Base-by-base conservation (phyloP, 2,888 invertebrate genomes). In the Odontocolon sp. region DNA sequence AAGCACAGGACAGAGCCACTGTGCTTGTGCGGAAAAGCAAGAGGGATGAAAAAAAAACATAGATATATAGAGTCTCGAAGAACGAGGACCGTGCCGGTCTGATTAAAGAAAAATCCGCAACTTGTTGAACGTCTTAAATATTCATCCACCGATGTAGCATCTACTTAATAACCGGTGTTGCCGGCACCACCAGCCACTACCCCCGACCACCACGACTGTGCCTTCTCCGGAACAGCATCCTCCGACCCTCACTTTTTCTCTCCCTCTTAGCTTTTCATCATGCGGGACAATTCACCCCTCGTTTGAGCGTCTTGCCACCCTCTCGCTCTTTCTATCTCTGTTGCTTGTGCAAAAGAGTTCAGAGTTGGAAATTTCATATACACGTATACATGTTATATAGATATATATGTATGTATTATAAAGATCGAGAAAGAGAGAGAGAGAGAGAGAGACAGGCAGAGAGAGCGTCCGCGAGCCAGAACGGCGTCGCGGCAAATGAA, bases 91-190 rank as follows among this genome's bases (percentile, higher is more conserved):
- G 66, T 72, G 79, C 72, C 36, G 68, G 59, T 73, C 78, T 81
- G 84, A 84, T 84, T 85, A 86, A 85, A 86, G 88, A 89, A 89
- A 89, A 89, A 89, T 89, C 87, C 87, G 87, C 89, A 88, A 89
- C 89, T 90, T 89, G 89, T 90, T 90, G 89, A 90, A 84, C 87
- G 87, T 87, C 89, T 89, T 88, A 89, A 89, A 89, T 89, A 89
- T 89, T 89, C 88, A 89, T 88, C 87, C 87, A 79, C 85, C 86
- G 85, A 87, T 87, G 88, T 86, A 87, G 86, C 86, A 85, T 87
- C 87, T 86, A 87, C 88, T 88, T 89, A 87, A 88, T 89, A 89
- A 89, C 86, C 85, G 83, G 86, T 87, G 86, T 88, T 88, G 85
- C 86, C 85, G 82, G 80, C 84, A 80, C 84, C 82, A 82, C 83